Base-by-base conservation (phyloP, 2,113 vertebrate genomes). In the Prionailurus viverrinus region DNA sequence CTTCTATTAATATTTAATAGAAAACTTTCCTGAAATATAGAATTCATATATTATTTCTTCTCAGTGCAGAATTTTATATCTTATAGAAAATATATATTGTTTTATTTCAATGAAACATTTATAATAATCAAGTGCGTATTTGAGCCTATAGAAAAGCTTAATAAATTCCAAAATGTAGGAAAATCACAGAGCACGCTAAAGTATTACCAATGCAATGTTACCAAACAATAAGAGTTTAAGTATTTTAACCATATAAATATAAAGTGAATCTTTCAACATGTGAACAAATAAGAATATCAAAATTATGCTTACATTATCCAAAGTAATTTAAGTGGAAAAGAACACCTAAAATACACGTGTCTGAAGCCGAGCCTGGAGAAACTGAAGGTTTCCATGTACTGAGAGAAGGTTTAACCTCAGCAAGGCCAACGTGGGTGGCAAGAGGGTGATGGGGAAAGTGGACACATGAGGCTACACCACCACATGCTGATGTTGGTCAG, bases 241-340 rank as follows among this genome's bases (percentile, higher is more conserved):
- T 73, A 92, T 90, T 92, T 90, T 63, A 90, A 97, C 27, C 45
- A 51, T 15, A 45, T 89, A 3, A 94, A 58, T 51, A 82, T 80
- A 92, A 93, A 83, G 5, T 27, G 51, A 68, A 33, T 12, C 53
- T 92, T 92, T 87, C 66, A 73, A 86, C 14, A 2, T 86, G 14
- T 65, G 33, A 87, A 41, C 36, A 97, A 74, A 55, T 58, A 12
- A 76, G 82, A 85, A 81, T 89, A 55, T 33, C 66, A 81, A 86
- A 79, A 89, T 48, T 55, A 66, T 39, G 16, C 10, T 81, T 89
- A 58, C 4, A 78, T 36, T 31, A 86, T 29, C 39, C 63, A 92
- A 89, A 79, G 48, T 16, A 93, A 93, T 88, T 23, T 61, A 87
- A 95, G 45, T 33, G 3, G 16, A 27, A 69, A 58, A 36, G 68